phyloP scores from a whole-genome alignment of 1,140 invertebrate species.

The Leptopilina boulardi region DNA sequence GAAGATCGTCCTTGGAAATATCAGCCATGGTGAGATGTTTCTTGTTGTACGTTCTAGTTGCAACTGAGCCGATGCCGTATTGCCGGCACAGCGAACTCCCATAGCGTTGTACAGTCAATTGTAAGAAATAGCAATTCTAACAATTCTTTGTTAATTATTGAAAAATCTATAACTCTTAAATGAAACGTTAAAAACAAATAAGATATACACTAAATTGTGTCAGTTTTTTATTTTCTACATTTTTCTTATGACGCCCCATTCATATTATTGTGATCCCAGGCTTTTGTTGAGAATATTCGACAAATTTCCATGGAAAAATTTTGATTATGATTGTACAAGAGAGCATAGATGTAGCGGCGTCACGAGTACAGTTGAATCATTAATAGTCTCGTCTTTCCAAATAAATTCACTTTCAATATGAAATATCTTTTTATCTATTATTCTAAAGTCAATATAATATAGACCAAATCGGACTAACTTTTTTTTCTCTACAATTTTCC shows the following conservation, averaged over 20 bases:
- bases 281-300: constrained; percentile 22
- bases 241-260: constrained; percentile 64
- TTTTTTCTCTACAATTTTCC: constrained; percentile 27
- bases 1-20: constrained; percentile 82
- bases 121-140: constrained; percentile 35
- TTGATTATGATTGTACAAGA: background rate
- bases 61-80: constrained; percentile 72
- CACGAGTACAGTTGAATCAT: constrained; percentile 3
- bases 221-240: constrained; percentile 64
- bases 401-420: constrained; percentile 30
- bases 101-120: constrained; percentile 70
- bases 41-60: constrained; percentile 72
- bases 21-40: constrained; percentile 78
- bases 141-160: constrained; percentile 2
- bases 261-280: constrained; percentile 60
- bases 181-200: constrained; percentile 41
- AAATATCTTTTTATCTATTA: constrained; percentile 4
- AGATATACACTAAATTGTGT: constrained; percentile 62
- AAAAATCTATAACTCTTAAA: constrained; percentile 36
- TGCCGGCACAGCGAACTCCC: constrained; percentile 58
- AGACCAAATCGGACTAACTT: constrained; percentile 9
- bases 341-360: background rate
- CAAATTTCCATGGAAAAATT: background rate
- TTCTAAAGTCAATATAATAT: constrained; percentile 12
- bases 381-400: background rate